Evolutionary conservation across 2,113 vertebrate genomes (phyloP).

Genomic region (Hepsetus odoe): DNA sequence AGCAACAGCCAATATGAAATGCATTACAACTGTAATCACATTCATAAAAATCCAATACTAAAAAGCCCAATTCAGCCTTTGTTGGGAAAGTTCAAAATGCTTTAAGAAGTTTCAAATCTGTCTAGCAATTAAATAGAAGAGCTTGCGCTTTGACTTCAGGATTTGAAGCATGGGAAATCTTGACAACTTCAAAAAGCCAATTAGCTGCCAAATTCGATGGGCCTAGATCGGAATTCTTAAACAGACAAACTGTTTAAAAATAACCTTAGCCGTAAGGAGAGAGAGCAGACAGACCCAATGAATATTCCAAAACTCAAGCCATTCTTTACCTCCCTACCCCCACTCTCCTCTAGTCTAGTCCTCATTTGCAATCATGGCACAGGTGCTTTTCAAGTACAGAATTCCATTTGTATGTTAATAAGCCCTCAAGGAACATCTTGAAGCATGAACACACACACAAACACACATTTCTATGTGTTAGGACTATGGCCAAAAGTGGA

Average conservation of each 20-base stretch:
- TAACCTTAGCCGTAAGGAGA: conserved; percentile 67
- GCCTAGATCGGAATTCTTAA: conserved; percentile 63
- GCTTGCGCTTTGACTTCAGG: conserved; percentile 62
- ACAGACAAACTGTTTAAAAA: conserved; percentile 64
- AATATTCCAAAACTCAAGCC: conserved; percentile 62
- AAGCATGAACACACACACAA: neutral
- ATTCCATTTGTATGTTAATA: conserved; percentile 83
- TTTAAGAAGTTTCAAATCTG: conserved; percentile 18
- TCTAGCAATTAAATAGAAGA: neutral
- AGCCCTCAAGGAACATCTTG: conserved; percentile 61
- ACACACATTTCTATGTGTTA: neutral
- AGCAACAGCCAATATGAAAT: neutral
- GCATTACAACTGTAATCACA: conserved; percentile 3
- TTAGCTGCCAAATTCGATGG: conserved; percentile 69
- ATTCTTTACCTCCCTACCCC: conserved; percentile 37
- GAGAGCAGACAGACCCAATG: conserved; percentile 68
- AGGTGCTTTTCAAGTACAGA: conserved; percentile 72
- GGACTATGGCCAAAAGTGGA: neutral
- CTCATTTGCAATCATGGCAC: conserved; percentile 69
- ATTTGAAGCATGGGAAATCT: conserved; percentile 56
- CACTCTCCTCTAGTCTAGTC: conserved; percentile 41
- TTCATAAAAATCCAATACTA: conserved; percentile 12
- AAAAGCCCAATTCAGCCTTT: neutral
- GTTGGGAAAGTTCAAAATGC: neutral
- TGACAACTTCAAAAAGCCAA: conserved; percentile 72